Evolutionary conservation across 1,140 invertebrate genomes (phyloP), one percentile per base, ranked within the genome.

Genomic region (Stratiolaelaps scimitus): DNA sequence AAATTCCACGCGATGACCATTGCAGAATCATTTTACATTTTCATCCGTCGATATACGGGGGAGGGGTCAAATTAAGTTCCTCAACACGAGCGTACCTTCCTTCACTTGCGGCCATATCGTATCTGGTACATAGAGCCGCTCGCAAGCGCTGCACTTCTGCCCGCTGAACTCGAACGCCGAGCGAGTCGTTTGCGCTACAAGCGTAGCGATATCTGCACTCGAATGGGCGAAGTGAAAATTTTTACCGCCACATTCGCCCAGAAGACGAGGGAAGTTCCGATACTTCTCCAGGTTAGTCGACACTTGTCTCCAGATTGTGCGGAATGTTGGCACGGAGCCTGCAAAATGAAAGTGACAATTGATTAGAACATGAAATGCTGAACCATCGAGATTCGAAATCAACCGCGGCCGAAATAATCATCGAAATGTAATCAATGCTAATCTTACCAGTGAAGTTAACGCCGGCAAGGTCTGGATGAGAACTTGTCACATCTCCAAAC

Each of bases 141-240:
- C 95, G 74, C 92, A 96, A 15, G 96, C 96, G 2, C 93, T 98
- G 77, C 96, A 99, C 76, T 99, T 99, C 76, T 99, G 96, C 4
- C 96, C 96, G 73, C 86, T 88, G 74, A 78, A 83, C 79, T 99
- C 96, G 76, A 97, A 99, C 28, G 94, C 84, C 65, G 91, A 88
- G 66, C 85, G 80, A 68, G 97, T 87, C 0, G 94, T 95, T 1
- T 82, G 82, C 43, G 83, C 83, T 0, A 92, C 82, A 40, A 94
- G 92, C 40, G 84, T 83, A 17, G 84, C 79, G 0, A 88, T 78
- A 77, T 98, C 85, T 17, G 93, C 95, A 26, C 87, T 84, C 1
- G 85, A 81, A 78, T 99, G 95, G 23, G 98, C 78, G 74, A 98
- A 95, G 74, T 99, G 96, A 76, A 89, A 98, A 78, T 99, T 99